Conservation (phyloP, 2,113 vertebrate species). For the Psittacus erithacus region DNA sequence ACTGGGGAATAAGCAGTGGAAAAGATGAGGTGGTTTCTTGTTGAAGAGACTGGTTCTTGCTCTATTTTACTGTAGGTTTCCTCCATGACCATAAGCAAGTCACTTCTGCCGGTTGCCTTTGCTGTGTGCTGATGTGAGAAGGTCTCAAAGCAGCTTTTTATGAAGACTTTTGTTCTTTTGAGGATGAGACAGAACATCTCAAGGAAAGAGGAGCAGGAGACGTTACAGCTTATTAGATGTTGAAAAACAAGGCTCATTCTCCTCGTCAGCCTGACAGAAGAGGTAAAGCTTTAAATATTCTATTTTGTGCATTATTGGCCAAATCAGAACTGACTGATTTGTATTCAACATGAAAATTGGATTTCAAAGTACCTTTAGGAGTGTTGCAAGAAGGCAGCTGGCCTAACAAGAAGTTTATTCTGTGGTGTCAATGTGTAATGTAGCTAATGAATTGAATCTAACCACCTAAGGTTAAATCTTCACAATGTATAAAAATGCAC, state of each 20-base stretch:
- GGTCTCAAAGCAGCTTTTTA: fast-evolving
- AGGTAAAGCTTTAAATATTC: neutral
- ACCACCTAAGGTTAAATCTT: neutral
- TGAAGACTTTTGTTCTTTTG: fast-evolving
- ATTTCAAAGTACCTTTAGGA: neutral
- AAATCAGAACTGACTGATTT: neutral
- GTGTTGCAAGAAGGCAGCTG: neutral
- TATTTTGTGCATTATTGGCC: neutral
- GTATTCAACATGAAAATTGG: neutral
- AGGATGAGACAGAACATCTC: neutral
- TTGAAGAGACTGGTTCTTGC: fast-evolving
- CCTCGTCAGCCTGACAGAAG: neutral
- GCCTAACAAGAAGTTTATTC: neutral
- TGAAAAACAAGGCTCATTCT: fast-evolving
- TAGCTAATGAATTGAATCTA: constrained; percentile 24
- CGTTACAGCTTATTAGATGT: too few relatives aligned
- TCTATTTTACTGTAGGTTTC: fast-evolving
- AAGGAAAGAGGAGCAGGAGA: too few relatives aligned
- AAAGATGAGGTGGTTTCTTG: fast-evolving
- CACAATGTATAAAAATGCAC: neutral
- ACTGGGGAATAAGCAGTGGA: fast-evolving
- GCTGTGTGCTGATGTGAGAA: fast-evolving
- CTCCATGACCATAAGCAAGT: neutral
- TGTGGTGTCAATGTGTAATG: neutral
- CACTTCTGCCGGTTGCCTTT: too few relatives aligned